phyloP scores from a whole-genome alignment of 2,113 vertebrate species.

The Enhydra lutris region DNA sequence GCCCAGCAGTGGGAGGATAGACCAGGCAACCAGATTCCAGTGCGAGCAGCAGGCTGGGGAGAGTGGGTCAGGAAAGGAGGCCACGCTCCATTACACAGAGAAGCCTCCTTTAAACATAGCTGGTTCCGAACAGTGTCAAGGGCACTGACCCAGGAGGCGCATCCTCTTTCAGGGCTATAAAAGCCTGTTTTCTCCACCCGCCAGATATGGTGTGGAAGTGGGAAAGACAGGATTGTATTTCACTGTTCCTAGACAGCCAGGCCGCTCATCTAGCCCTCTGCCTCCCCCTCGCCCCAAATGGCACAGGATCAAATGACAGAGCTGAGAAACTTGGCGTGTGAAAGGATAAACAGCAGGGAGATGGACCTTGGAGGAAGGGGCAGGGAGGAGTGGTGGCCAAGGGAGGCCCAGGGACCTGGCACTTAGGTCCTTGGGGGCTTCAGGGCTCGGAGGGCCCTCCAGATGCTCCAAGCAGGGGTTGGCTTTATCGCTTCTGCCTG shows the following conservation, averaged over 20 bases:
- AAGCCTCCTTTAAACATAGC: not conserved
- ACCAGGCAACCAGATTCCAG: not conserved
- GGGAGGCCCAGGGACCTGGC: not conserved
- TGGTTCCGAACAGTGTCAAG: not conserved
- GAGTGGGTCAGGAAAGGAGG: not conserved
- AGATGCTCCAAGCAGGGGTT: not conserved
- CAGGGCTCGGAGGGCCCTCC: not conserved
- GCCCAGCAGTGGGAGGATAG: not conserved
- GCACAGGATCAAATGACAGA: slow-evolving; percentile 23
- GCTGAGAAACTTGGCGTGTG: not conserved
- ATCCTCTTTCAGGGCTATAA: not conserved
- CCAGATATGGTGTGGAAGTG: not conserved
- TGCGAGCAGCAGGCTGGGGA: not conserved
- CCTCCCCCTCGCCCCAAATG: not conserved
- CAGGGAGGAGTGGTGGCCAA: not conserved
- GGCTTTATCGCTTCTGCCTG: not conserved
- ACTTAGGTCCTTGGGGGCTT: not conserved
- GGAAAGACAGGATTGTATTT: not conserved
- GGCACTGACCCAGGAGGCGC: not conserved
- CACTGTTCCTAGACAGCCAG: not conserved
- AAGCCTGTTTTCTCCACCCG: not conserved
- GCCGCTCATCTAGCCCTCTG: not conserved
- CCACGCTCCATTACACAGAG: not conserved
- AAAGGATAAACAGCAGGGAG: not conserved
- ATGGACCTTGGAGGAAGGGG: not conserved